Conservation (phyloP, 2,797 vertebrate genomes). For the Danio tinwini region DNA sequence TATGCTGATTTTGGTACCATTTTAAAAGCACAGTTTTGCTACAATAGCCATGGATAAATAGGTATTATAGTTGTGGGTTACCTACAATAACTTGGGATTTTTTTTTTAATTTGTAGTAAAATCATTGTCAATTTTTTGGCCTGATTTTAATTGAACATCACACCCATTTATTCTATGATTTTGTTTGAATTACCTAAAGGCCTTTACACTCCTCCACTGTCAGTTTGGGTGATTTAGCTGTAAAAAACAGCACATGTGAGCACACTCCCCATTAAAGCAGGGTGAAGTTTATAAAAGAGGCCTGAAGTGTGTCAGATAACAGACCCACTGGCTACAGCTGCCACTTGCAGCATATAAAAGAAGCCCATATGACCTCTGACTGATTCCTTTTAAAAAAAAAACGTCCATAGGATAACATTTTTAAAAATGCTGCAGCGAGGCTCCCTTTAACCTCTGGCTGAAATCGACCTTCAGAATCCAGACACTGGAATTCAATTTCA, state of each 20-base stretch:
- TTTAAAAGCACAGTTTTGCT: too few relatives aligned
- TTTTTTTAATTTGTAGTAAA: neutral
- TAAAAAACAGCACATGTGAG: slow-evolving; percentile 32
- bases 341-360: slow-evolving; percentile 56
- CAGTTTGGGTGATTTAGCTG: slow-evolving; percentile 26
- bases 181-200: neutral
- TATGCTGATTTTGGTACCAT: too few relatives aligned
- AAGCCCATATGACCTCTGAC: slow-evolving; percentile 53
- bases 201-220: slow-evolving; percentile 14
- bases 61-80: too few relatives aligned
- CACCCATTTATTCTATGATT: neutral
- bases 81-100: too few relatives aligned
- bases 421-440: slow-evolving; percentile 42
- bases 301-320: slow-evolving; percentile 56
- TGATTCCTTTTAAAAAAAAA: slow-evolving; percentile 27
- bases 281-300: slow-evolving; percentile 53
- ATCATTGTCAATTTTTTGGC: too few relatives aligned
- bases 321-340: slow-evolving; percentile 56
- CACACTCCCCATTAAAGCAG: slow-evolving; percentile 39
- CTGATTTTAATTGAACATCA: neutral
- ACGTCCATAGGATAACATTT: slow-evolving; percentile 31
- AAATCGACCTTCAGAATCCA: slow-evolving; percentile 25
- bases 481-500: slow-evolving; percentile 45
- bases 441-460: slow-evolving; percentile 14
- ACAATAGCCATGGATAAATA: too few relatives aligned